Percentiles rank a stretch among this genome's conserved stretches.
phyloP scores from a whole-genome alignment of 2,888 invertebrate genomes.

The Eueremaeus valkanovi region DNA sequence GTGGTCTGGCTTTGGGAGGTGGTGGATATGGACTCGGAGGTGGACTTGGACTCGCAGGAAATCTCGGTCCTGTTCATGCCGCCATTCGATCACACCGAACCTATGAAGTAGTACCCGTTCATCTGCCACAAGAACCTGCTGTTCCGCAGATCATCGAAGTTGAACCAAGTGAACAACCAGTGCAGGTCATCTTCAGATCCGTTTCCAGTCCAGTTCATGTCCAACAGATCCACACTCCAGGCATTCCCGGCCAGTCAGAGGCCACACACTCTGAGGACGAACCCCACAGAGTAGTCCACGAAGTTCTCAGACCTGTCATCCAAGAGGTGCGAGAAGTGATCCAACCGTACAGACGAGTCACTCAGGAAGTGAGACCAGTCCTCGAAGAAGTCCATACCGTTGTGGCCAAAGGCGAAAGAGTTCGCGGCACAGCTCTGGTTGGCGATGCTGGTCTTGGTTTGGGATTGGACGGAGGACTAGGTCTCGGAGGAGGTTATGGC shows the following conservation, averaged over 20 bases:
- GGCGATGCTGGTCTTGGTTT: background rate
- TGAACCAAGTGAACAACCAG: background rate
- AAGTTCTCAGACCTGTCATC: constrained; percentile 31
- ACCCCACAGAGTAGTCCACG: constrained; percentile 24
- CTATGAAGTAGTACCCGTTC: background rate
- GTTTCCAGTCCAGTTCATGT: constrained; percentile 30
- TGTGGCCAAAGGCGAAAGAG: background rate
- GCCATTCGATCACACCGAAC: background rate
- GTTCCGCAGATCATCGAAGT: constrained; percentile 16
- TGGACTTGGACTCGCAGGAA: background rate
- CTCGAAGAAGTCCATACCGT: constrained; percentile 7
- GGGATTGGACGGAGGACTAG: background rate
- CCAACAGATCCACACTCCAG: constrained; percentile 33
- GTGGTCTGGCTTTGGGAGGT: background rate
- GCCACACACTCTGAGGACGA: constrained; percentile 18
- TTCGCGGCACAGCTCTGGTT: background rate
- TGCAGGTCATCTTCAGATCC: constrained; percentile 24
- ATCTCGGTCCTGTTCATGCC: background rate
- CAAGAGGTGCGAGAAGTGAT: constrained; percentile 24
- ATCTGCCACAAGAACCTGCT: background rate
- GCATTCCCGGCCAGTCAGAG: background rate
- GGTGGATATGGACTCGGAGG: background rate
- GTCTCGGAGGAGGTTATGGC: background rate
- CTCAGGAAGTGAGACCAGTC: background rate
- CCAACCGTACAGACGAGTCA: constrained; percentile 3